Evolutionary conservation across 1,140 invertebrate genomes (phyloP), one percentile per base, ranked within the genome.

Genomic region (Protaetia brevitarsis): DNA sequence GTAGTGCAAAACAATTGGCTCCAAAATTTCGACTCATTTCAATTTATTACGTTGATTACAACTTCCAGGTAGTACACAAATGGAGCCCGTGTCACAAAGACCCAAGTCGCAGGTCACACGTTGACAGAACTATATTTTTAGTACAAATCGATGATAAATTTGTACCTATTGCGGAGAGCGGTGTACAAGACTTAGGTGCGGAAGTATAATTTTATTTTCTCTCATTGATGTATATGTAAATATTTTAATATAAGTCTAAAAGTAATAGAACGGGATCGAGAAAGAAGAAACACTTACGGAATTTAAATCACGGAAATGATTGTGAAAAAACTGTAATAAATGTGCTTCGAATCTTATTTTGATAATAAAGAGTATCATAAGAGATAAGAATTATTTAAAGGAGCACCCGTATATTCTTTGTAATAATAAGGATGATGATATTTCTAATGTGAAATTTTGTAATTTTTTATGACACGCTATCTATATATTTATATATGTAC

Each of bases 11-110:
- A n/a, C n/a, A n/a, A n/a, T n/a, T n/a, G n/a, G n/a, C n/a, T n/a
- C n/a, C n/a, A n/a, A n/a, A n/a, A n/a, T n/a, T n/a, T n/a, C 8
- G 13, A 30, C 7, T 29, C 6, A 60, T 29, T 60, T 60, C 7
- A 56, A 56, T 8, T n/a, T n/a, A 59, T 26, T 28, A 26, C 8
- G 10, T 7, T 26, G 10, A n/a, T 65, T 23, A 34, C 16, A 51
- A 26, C n/a, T 58, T 60, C 1, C 21, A 88, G 81, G 89, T 96
- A 16, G 93, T 96, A 8, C 95, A 97, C 78, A 89, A 89, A 69
- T 97, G 95, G 94, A 86, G 87, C 16, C 95, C 95, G 0, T 91
- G 90, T 79, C 94, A 97, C 81, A 85, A 90, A 63, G 93, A 97
- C 77, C 87, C 89, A 0, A 87, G 87, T 69, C 86, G 89, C 51